phyloP scores from a whole-genome alignment of 92 coral and sea anemone species.

The Diadumene lineata region DNA sequence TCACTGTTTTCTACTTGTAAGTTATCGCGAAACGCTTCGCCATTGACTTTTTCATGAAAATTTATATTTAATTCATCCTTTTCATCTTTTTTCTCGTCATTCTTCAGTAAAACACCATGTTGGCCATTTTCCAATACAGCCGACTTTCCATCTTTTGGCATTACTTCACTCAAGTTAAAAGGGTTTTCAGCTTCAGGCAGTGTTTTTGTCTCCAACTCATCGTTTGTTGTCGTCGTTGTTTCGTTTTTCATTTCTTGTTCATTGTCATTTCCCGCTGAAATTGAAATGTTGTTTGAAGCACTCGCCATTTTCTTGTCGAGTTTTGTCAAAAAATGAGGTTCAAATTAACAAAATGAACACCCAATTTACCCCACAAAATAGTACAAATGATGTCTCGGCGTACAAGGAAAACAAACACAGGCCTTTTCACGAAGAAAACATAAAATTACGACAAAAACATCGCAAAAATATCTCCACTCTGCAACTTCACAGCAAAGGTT shows the following conservation, averaged over 20 bases:
- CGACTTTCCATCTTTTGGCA: background rate
- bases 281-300: background rate
- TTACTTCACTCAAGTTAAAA: background rate
- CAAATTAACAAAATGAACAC: background rate
- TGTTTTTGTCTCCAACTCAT: conserved; percentile 1
- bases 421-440: no score
- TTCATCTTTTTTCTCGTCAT: background rate
- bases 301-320: conserved; percentile 5
- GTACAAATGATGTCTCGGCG: no score
- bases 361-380: background rate
- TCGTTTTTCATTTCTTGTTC: background rate
- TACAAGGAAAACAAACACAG: no score
- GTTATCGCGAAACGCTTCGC: background rate
- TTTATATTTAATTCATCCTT: background rate
- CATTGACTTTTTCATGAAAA: background rate
- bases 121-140: conserved; percentile 30
- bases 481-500: no score
- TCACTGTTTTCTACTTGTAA: background rate
- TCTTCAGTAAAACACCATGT: background rate
- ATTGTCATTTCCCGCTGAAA: background rate
- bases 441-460: no score
- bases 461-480: no score
- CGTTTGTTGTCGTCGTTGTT: background rate
- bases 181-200: background rate
- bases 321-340: background rate